These are phyloP conservation scores for Pelochelys cantorii DNA, from an alignment of 2,797 vertebrate genomes.

Conservation along the genomic window DNA sequence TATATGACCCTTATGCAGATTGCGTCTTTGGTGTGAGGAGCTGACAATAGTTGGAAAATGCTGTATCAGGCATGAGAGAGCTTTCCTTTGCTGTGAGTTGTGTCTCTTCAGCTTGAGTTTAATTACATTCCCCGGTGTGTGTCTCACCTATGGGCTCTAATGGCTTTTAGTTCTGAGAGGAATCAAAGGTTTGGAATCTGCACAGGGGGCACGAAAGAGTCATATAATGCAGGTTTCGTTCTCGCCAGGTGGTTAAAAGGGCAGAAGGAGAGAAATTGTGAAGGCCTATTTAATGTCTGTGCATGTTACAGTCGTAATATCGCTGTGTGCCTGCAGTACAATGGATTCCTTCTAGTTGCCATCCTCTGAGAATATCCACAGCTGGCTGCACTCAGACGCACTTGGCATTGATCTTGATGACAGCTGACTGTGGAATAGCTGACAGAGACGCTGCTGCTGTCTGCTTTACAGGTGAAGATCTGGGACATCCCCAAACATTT, in stretches of 20 bases:
- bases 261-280: not conserved
- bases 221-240: not conserved
- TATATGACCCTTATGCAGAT: too few species aligned
- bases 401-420: not conserved
- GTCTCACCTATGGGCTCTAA: not conserved
- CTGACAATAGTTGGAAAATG: not conserved
- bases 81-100: not conserved
- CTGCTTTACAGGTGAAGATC: slow-evolving; percentile 87
- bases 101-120: not conserved
- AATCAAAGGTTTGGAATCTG: not conserved
- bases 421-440: not conserved
- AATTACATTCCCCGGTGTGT: not conserved
- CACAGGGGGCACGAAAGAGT: not conserved
- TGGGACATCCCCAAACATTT: slow-evolving; percentile 92
- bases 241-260: not conserved
- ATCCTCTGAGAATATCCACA: not conserved
- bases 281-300: not conserved
- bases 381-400: not conserved
- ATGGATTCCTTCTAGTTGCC: not conserved
- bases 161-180: not conserved
- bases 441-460: not conserved
- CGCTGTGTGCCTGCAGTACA: not conserved
- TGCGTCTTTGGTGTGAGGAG: not conserved
- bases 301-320: not conserved
- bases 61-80: not conserved